These are phyloP conservation scores for Epinephelus moara DNA, from an alignment of 2,113 vertebrate genomes.

Conservation along the genomic window DNA sequence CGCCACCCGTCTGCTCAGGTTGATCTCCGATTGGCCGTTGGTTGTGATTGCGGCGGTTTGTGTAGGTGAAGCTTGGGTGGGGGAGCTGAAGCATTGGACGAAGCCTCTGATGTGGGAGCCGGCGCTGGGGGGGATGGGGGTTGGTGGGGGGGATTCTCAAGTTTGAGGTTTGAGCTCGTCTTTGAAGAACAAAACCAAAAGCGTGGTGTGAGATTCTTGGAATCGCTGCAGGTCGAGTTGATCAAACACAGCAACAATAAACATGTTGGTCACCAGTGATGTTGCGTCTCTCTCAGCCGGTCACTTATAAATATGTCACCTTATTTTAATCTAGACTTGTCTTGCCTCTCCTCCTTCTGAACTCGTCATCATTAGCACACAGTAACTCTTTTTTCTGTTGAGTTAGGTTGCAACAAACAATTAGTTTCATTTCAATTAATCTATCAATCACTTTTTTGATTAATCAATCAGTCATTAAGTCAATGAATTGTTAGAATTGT, in stretches of 20 bases:
- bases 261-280: conserved; percentile 14
- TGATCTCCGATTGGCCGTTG: neutral
- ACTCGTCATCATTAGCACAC: neutral
- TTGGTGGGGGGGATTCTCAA: neutral
- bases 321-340: neutral
- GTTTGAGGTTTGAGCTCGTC: neutral
- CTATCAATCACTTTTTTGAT: too few relatives aligned
- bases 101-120: conserved; percentile 30
- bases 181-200: conserved; percentile 29
- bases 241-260: conserved; percentile 18
- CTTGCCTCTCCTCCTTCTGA: neutral
- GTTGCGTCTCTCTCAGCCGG: neutral
- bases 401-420: neutral
- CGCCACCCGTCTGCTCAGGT: conserved; percentile 11
- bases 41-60: conserved; percentile 11
- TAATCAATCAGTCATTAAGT: neutral
- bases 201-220: conserved; percentile 12
- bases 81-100: neutral
- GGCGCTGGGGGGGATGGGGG: neutral
- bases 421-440: neutral
- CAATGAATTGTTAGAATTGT: neutral
- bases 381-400: neutral
- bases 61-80: conserved; percentile 14
- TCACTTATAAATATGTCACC: neutral
- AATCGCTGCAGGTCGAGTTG: conserved; percentile 22